Conservation (phyloP, 2,888 invertebrate species). For the Archips crataeganus region DNA sequence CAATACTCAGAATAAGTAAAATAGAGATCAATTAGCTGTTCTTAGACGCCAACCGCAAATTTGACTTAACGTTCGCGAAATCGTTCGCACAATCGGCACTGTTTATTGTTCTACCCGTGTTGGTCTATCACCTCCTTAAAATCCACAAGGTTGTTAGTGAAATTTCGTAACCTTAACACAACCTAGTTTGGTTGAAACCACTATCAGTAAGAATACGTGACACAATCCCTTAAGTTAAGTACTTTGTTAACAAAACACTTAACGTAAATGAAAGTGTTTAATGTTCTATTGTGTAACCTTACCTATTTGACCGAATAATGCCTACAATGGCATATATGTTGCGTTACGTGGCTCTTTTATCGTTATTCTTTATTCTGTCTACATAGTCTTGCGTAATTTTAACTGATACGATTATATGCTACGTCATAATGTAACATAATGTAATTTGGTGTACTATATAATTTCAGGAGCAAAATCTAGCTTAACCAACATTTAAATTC, state of each 20-base stretch:
- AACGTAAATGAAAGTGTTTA: constrained; percentile 72
- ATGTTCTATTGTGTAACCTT: constrained; percentile 66
- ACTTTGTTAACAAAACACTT: constrained; percentile 64
- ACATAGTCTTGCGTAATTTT: constrained; percentile 57
- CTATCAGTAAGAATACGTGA: constrained; percentile 57
- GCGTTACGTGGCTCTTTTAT: constrained; percentile 54
- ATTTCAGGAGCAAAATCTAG: not conserved
- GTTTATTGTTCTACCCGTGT: not conserved
- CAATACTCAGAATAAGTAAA: not conserved
- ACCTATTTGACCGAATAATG: constrained; percentile 60
- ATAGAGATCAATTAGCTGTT: not conserved
- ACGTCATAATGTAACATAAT: constrained; percentile 8
- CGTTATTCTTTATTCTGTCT: constrained; percentile 58
- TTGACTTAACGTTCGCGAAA: not conserved
- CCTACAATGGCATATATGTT: constrained; percentile 56
- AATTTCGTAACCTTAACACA: constrained; percentile 47
- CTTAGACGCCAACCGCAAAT: not conserved
- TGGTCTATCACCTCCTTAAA: not conserved
- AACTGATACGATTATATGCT: constrained; percentile 56
- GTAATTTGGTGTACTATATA: not conserved
- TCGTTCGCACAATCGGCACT: not conserved
- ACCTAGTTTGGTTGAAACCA: constrained; percentile 36
- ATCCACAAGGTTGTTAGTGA: constrained; percentile 12
- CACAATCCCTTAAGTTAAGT: constrained; percentile 59
- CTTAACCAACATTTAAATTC: not conserved